Percentiles rank a stretch among this genome's conserved stretches.
Conservation (phyloP, 2,888 invertebrate genomes). For the Chesias legatella region DNA sequence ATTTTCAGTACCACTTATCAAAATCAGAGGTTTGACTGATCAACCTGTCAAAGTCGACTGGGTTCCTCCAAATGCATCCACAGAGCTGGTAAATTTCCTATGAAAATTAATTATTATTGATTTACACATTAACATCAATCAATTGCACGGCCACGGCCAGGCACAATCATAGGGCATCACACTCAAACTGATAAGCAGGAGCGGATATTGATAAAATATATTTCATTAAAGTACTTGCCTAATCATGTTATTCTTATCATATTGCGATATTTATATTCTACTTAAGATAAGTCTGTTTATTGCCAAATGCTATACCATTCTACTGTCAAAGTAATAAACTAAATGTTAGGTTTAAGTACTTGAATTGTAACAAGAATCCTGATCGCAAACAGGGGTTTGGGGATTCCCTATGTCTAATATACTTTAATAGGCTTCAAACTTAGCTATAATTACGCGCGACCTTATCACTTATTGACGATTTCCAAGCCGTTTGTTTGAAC, state of each 20-base stretch:
- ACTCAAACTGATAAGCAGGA: constrained; percentile 9
- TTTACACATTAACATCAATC: neutral
- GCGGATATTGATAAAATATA: constrained; percentile 10
- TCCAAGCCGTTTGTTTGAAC: no score
- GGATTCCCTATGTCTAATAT: no score
- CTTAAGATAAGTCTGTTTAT: neutral
- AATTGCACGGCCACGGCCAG: constrained; percentile 3
- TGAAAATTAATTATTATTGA: neutral
- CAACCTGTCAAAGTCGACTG: constrained; percentile 86
- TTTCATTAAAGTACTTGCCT: constrained; percentile 1
- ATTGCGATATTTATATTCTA: constrained; percentile 5
- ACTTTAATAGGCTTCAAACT: no score
- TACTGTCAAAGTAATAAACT: no score
- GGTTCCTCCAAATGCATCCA: constrained; percentile 86
- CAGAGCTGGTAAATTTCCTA: constrained; percentile 74
- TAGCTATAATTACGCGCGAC: no score
- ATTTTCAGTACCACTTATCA: constrained; percentile 77
- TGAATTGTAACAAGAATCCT: no score
- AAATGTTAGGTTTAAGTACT: no score
- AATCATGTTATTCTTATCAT: constrained; percentile 12
- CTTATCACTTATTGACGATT: no score
- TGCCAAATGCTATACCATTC: no score
- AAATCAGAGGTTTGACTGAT: constrained; percentile 79
- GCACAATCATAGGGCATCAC: constrained; percentile 5
- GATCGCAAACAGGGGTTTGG: no score